Base-by-base conservation (phyloP, 2,113 vertebrate species). In the Speoplatyrhinus poulsoni region DNA sequence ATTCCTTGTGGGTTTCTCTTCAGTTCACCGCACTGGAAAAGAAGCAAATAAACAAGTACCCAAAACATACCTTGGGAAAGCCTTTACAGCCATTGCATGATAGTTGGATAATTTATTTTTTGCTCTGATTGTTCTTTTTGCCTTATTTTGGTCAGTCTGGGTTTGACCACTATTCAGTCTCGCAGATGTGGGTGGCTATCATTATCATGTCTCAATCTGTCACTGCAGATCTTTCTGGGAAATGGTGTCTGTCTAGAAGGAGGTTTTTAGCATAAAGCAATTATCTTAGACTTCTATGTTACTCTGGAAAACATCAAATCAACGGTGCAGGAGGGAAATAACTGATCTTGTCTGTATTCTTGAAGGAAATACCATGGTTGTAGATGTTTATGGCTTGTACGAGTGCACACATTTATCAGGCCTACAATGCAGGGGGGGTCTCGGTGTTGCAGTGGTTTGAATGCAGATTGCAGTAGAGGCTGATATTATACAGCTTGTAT, bases 241-340 rank as follows among this genome's bases (percentile, higher is more conserved):
- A 87, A 78, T 70, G 46, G 73, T 64, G 70, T 65, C 63, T 73
- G 62, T 59, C 60, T 71, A 67, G 62, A 74, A 46, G 36, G 63
- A 70, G 55, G 68, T 62, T 65, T 73, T 82, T 77, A 62, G 70
- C 58, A 74, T 69, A 68, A 69, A 69, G 50, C 72, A 79, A 80
- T 85, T 85, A 83, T 79, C 65, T 79, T 77, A 67, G 74, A 84
- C 78, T 83, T 87, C 60, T 11, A 48, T 60, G 73, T 60, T 83
- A 70, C 65, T 53, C 63, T 73, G 53, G 62, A 78, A 82, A 67
- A 64, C 79, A 83, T 65, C 77, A 75, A 12, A 54, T 47, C 66
- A 62, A 66, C 70, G 67, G 69, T 60, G 68, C 62, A 47, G 56
- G 60, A 74, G 57, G 56, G 66, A 77, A 70, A 53, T 67, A 72